Evolutionary conservation across 2,113 vertebrate species (phyloP).

Genomic region (Mola mola): DNA sequence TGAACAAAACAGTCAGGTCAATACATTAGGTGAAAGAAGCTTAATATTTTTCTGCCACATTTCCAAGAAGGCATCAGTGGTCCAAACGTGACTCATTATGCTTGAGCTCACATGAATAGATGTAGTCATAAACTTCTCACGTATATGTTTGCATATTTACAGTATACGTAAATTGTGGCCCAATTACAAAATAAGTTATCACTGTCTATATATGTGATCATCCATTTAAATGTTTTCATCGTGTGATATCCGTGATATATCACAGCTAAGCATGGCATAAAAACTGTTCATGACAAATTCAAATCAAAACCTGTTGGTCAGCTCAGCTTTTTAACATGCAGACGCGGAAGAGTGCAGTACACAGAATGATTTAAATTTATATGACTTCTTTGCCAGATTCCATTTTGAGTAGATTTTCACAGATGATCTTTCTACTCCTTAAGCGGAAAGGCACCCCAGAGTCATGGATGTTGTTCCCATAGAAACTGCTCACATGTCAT

Average conservation of each 20-base stretch:
- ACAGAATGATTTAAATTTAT: slow-evolving; percentile 12
- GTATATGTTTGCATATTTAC: slow-evolving; percentile 27
- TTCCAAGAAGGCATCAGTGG: neutral
- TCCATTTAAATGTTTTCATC: slow-evolving; percentile 19
- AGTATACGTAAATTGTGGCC: slow-evolving; percentile 14
- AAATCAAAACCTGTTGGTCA: slow-evolving; percentile 31
- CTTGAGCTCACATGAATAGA: slow-evolving; percentile 2
- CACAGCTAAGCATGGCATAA: slow-evolving; percentile 8
- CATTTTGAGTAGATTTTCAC: slow-evolving; percentile 16
- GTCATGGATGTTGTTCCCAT: slow-evolving; percentile 43
- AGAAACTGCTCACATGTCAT: slow-evolving; percentile 32
- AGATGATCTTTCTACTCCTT: slow-evolving; percentile 20
- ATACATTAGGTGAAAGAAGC: too few relatives aligned
- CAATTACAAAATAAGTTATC: slow-evolving; percentile 42
- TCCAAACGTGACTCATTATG: slow-evolving; percentile 9
- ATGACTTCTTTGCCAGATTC: slow-evolving; percentile 7
- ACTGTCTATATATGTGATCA: slow-evolving; percentile 27
- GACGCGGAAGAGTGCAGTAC: neutral
- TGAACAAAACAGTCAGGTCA: too few relatives aligned
- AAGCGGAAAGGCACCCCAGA: slow-evolving; percentile 14
- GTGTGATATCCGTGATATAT: slow-evolving; percentile 12
- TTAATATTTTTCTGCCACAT: too few relatives aligned
- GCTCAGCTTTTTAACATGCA: slow-evolving; percentile 19
- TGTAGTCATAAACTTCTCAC: neutral
- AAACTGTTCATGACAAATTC: slow-evolving; percentile 38